Evolutionary conservation across 1,140 invertebrate species (phyloP).

Genomic region (Brachionus paranguensis): DNA sequence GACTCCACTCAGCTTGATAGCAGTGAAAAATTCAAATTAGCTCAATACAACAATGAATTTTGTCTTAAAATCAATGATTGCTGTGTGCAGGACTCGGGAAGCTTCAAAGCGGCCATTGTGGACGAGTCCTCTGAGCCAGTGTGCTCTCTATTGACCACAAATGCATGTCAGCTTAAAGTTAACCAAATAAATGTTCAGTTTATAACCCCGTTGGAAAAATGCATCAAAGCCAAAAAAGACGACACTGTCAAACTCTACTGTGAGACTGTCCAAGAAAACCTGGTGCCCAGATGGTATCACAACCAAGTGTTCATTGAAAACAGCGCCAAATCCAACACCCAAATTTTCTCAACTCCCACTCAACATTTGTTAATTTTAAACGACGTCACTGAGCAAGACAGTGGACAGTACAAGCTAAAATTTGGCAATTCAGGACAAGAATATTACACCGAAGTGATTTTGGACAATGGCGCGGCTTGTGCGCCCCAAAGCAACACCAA

Average conservation of each 20-base stretch:
- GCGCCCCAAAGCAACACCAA: not conserved
- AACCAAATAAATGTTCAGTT: constrained; percentile 13
- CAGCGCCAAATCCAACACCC: not conserved
- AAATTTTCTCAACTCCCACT: constrained; percentile 19
- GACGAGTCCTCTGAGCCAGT: not conserved
- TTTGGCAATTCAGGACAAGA: not conserved
- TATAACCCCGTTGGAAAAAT: constrained; percentile 16
- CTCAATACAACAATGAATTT: not conserved
- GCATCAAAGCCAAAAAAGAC: not conserved
- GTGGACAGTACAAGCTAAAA: constrained; percentile 4
- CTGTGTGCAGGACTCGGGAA: not conserved
- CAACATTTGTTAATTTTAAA: constrained; percentile 26
- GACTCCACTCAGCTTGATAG: not conserved
- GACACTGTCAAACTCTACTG: constrained; percentile 32
- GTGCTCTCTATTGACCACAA: not conserved
- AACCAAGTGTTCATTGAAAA: constrained; percentile 9
- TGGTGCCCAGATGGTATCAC: constrained; percentile 17
- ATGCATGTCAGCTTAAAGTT: not conserved
- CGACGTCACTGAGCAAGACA: not conserved
- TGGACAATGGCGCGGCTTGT: not conserved
- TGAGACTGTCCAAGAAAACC: constrained; percentile 23
- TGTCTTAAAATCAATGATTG: not conserved
- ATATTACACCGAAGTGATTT: not conserved
- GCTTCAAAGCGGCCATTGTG: not conserved
- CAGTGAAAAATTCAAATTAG: not conserved